Conservation (phyloP, 2,888 invertebrate species). For the Bibio marci region DNA sequence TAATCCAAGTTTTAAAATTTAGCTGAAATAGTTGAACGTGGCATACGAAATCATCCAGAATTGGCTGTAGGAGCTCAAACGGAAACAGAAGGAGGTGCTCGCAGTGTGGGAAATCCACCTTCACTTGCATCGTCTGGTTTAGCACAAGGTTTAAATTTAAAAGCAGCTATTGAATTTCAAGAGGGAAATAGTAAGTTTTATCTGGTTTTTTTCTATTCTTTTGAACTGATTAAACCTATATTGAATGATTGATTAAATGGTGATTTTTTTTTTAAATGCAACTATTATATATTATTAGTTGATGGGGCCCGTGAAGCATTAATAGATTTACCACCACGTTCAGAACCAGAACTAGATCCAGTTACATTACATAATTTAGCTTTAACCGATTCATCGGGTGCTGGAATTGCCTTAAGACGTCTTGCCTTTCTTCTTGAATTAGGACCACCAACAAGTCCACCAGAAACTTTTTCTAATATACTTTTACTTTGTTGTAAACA, state of each 20-base stretch:
- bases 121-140: conserved; percentile 89
- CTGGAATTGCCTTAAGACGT: conserved; percentile 69
- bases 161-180: conserved; percentile 96
- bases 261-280: no score
- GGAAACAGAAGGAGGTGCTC: conserved; percentile 50
- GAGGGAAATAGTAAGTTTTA: conserved; percentile 51
- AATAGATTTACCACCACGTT: conserved; percentile 79
- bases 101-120: conserved; percentile 90
- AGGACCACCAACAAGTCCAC: conserved; percentile 72
- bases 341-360: conserved; percentile 93
- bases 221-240: background rate
- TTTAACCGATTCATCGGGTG: conserved; percentile 73
- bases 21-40: conserved; percentile 81
- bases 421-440: conserved; percentile 86
- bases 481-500: conserved; percentile 90
- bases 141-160: conserved; percentile 95
- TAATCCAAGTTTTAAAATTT: no score
- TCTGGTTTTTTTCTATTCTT: background rate
- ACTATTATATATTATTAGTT: conserved; percentile 31
- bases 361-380: conserved; percentile 97
- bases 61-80: conserved; percentile 93
- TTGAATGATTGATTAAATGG: no score
- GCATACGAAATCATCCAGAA: conserved; percentile 93
- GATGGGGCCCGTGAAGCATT: conserved; percentile 76
- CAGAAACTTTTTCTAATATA: conserved; percentile 93